These are phyloP conservation scores for Dorcus parallelipipedus DNA, from an alignment of 2,888 invertebrate species.

Conservation along the genomic window DNA sequence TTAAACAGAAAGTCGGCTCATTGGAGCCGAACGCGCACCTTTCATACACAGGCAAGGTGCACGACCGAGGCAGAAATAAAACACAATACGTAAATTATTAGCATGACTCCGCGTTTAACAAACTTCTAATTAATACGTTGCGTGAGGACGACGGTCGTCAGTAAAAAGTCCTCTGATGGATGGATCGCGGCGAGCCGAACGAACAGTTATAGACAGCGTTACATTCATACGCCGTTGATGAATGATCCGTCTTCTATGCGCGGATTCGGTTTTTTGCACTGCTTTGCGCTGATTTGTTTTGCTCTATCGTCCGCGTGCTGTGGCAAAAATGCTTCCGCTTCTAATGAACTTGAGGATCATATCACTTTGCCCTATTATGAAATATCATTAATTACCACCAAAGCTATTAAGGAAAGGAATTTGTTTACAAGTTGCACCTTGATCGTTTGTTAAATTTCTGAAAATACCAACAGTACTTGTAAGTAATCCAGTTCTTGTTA, in stretches of 20 bases:
- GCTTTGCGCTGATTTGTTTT: conserved; percentile 1
- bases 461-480: too few relatives aligned
- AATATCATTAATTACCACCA: not conserved
- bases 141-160: conserved; percentile 28
- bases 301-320: not conserved
- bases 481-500: too few relatives aligned
- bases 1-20: conserved; percentile 28
- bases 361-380: not conserved
- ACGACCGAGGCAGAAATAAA: conserved; percentile 35
- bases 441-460: too few relatives aligned
- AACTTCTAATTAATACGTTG: conserved; percentile 38
- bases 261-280: not conserved
- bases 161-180: conserved; percentile 6
- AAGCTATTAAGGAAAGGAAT: too few relatives aligned
- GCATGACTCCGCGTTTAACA: conserved; percentile 37
- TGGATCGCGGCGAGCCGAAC: not conserved
- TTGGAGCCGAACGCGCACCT: conserved; percentile 24
- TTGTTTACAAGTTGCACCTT: too few relatives aligned
- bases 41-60: conserved; percentile 22
- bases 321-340: not conserved
- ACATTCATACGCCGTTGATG: conserved; percentile 7
- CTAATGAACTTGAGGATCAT: not conserved
- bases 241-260: conserved; percentile 1
- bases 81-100: conserved; percentile 34
- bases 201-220: conserved; percentile 7